Conservation (phyloP, 2,113 vertebrate genomes). For the Siphamia tubifer region DNA sequence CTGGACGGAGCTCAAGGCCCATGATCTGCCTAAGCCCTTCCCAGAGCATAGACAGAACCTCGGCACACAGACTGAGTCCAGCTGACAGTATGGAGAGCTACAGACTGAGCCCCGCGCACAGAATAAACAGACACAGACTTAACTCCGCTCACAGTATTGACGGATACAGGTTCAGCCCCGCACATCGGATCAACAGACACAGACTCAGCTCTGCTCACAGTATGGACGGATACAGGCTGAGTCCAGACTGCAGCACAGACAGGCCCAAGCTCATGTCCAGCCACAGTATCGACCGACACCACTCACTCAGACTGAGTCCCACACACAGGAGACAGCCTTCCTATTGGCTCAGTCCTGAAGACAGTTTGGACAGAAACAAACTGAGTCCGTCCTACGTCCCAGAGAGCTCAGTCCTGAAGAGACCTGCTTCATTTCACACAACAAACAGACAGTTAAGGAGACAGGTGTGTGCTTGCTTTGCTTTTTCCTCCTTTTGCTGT, state of each 20-base stretch:
- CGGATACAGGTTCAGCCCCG: constrained; percentile 54
- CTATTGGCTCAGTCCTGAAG: constrained; percentile 66
- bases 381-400: constrained; percentile 73
- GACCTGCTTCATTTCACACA: constrained; percentile 62
- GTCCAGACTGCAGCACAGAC: constrained; percentile 28
- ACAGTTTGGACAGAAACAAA: constrained; percentile 68
- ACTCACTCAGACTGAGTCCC: constrained; percentile 54
- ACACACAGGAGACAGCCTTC: constrained; percentile 35
- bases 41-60: constrained; percentile 59
- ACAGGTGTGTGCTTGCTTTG: constrained; percentile 73
- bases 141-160: constrained; percentile 71
- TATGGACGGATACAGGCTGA: constrained; percentile 63
- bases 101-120: constrained; percentile 45
- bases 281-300: constrained; percentile 64
- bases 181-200: constrained; percentile 47
- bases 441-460: constrained; percentile 80
- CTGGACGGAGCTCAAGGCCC: constrained; percentile 58
- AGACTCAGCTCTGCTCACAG: constrained; percentile 69
- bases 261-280: constrained; percentile 50
- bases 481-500: too few species aligned
- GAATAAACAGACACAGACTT: constrained; percentile 49
- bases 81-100: constrained; percentile 42
- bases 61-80: constrained; percentile 28
- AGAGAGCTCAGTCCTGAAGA: constrained; percentile 48
- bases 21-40: constrained; percentile 64